Base-by-base conservation (phyloP, 2,797 vertebrate species). In the Coregonus ussuriensis region DNA sequence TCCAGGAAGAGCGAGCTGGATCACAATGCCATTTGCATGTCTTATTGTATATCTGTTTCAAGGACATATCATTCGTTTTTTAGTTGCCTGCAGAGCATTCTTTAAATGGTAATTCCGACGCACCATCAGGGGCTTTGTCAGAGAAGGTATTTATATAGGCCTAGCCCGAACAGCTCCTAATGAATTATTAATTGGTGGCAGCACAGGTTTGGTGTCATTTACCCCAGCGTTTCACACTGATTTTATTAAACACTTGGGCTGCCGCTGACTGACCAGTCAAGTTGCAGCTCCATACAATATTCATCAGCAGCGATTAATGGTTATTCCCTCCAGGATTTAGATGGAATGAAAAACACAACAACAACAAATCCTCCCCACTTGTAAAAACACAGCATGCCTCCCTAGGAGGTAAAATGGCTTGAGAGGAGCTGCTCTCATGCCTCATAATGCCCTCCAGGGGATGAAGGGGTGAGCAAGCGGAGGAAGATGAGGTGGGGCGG, bases 111-210 rank as follows among this genome's bases (percentile, higher is more conserved):
- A 89, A 92, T 93, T 90, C 77, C 79, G 75, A 81, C 74, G 82
- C 35, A 81, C 84, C 84, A 78, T 88, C 85, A 85, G 85, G 89
- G 80, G 31, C 31, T 33, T 33, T 33, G 31, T 33, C 9, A 47
- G 41, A 47, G 11, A 84, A 86, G 82, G 84, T 90, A 88, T 89
- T 89, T 85, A 83, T 88, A 82, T 79, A 80, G 76, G 76, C 54
- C 79, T 81, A 77, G 72, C 84, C 82, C 83, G 88, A 86, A 90
- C 92, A 91, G 85, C 83, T 88, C 76, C 84, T 83, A 84, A 92
- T 93, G 90, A 94, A 94, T 93, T 89, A 94, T 95, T 91, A 93
- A 93, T 89, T 86, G 84, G 76, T 85, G 86, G 84, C 84, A 87
- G 80, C 21, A 51, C 90, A 90, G 88, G 93, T 92, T 90, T 85